Evolutionary conservation across 2,888 invertebrate species (phyloP), one percentile per base, ranked within the genome.

Genomic region (Cerastoderma edule): DNA sequence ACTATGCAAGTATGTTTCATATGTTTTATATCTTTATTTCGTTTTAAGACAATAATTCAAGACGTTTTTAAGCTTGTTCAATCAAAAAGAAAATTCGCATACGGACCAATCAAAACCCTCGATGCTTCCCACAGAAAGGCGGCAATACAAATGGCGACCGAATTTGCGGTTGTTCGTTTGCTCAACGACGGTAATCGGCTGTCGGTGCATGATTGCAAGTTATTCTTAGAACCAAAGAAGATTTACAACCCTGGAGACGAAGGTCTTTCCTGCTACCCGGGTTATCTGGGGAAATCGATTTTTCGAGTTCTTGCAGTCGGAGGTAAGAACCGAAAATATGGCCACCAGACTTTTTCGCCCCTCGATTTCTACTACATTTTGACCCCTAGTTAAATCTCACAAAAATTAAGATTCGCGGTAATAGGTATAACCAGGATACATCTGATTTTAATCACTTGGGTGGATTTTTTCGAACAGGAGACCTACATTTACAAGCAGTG

Each of bases 261-360:
- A 22, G 64, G 64, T 10, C n/a, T 64, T 32, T 19, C 64, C 44
- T 64, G 64, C 44, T 64, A 39, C 35, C 64, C 64, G 8, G 64
- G 64, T 22, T 32, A 39, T 64, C 39, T 44, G 19, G 64, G 64
- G 27, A 35, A 64, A 64, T 64, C 39, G 64, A 19, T 13, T 33
- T 64, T 64, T 8, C 8, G 64, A 10, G 27, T 64, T 64, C 64
- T 64, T 64, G 64, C 64, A 64, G 64, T 64, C 27, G 64, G 64
- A 19, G 64, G 64, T 64, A 35, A 35, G 64, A 24, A 57, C 60
- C n/a, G n/a, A n/a, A 46, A n/a, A n/a, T n/a, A n/a, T n/a, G n/a
- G n/a, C n/a, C n/a, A n/a, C 39, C 10, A 13, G 8, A n/a, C n/a
- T n/a, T n/a, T n/a, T n/a, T n/a, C n/a, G n/a, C n/a, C n/a, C n/a